Evolutionary conservation across 1,140 invertebrate genomes (phyloP), one percentile per base, ranked within the genome.

Genomic region (Bombyx mandarina): DNA sequence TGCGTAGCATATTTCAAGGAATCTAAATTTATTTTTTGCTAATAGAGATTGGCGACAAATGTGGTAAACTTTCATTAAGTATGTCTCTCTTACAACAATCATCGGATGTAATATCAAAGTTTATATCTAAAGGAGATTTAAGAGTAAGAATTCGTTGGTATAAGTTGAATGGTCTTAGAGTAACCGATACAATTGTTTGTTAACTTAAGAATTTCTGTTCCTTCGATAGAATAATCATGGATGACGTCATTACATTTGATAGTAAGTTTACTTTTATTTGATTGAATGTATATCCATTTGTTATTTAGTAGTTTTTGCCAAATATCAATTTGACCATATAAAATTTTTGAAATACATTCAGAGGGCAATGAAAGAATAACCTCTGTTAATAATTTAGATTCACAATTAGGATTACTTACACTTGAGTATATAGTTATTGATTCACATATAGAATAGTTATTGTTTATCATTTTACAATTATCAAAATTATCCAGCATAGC

Each of bases 281-380:
- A 65, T 53, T 69, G 63, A 8, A 69, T 52, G 65, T 53, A 69
- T 26, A 69, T 69, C 59, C 61, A 69, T 50, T 57, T 63, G 52
- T 63, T 62, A 49, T 60, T 63, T 9, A 45, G 53, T 26, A 69
- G 9, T 56, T 61, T 65, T 45, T 69, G 63, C 66, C 63, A 69
- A 45, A 69, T 60, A 53, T 69, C 66, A 8, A 65, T 57, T n/a
- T 61, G n/a, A 43, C 63, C 63, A 52, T 63, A 63, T 9, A 68
- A 56, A 22, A 64, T 26, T 57, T 61, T 68, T 48, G 48, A 18
- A 49, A 59, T 44, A 52, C 61, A 62, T 58, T 63, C 54, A 7
- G 45, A 9, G 4, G 61, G 58, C 48, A 63, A 35, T 35, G 58
- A 52, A 52, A 52, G 60, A 43, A 49, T 58, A 62, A 56, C 45